phyloP scores from a whole-genome alignment of 2,888 invertebrate species.

The Nebria salina region DNA sequence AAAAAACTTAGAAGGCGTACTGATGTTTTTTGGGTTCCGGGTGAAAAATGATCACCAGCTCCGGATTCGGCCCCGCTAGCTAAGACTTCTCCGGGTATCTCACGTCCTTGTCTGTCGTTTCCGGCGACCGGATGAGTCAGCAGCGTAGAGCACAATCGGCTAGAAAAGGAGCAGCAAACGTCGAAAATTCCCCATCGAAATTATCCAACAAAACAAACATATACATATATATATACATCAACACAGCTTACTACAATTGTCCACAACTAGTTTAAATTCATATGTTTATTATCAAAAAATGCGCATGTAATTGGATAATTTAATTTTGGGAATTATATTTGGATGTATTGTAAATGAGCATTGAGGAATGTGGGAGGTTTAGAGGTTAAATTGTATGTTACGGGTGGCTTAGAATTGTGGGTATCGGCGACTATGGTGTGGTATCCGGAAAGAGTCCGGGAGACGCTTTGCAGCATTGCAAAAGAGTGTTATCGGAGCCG shows the following conservation, averaged over 20 bases:
- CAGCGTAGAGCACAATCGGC: neutral
- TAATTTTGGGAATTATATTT: no score
- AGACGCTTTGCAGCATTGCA: slow-evolving; percentile 41
- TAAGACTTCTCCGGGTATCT: slow-evolving; percentile 44
- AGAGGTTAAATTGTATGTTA: neutral
- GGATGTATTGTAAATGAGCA: no score
- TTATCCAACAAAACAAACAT: neutral
- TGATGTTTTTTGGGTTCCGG: slow-evolving; percentile 57
- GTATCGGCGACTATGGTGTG: slow-evolving; percentile 20
- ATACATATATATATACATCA: neutral
- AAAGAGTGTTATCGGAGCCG: slow-evolving; percentile 39
- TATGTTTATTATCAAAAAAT: no score
- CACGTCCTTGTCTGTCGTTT: slow-evolving; percentile 45
- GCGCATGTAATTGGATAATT: no score
- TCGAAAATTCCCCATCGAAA: neutral
- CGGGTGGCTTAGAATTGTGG: neutral
- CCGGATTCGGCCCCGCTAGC: slow-evolving; percentile 53
- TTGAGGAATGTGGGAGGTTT: no score
- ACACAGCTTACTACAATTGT: neutral
- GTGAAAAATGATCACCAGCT: slow-evolving; percentile 57
- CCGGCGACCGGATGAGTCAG: slow-evolving; percentile 27
- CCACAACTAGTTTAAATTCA: no score
- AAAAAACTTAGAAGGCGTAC: slow-evolving; percentile 58
- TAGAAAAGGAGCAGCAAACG: neutral
- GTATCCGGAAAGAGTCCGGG: slow-evolving; percentile 32